Base-by-base conservation (phyloP, 2,113 vertebrate genomes). In the Sardina pilchardus region DNA sequence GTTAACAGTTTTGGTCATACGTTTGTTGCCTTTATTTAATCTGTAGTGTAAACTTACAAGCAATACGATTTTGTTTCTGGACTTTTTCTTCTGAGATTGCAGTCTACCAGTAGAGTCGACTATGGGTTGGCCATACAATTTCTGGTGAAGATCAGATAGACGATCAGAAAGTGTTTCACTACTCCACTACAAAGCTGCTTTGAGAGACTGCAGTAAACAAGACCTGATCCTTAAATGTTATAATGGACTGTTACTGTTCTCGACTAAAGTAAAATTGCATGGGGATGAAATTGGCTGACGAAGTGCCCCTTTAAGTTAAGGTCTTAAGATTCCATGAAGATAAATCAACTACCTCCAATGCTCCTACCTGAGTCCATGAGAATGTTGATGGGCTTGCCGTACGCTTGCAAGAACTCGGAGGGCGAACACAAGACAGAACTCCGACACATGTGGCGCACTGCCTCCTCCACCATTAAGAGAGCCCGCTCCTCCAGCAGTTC, bases 291-390 rank as follows among this genome's bases (percentile, higher is more conserved):
- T 59, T 53, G 50, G 50, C 50, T 17, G 19, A 53, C 3, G 45
- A 47, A 47, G 45, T 47, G 8, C 45, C 45, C 45, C 6, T 50
- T 50, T 50, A 3, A 24, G 53, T 24, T 2, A 56, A 19, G 19
- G 24, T 50, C 19, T 56, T 56, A 24, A 17, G 5, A 24, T 56
- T 56, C 21, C 53, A 56, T 56, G 53, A 6, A 24, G 53, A 56
- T 19, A 24, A 6, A 21, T 24, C 53, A 59, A 59, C 19, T 53
- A 24, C 24, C 53, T 24, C 21, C 21, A 59, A 59, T 26, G 6
- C 2, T 21, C 30, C 63, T 86, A 91, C 86, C 88, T 24, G 85
- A 83, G 17, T 88, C 87, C 80, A 87, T 53, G 71, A 86, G 44
- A 4, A 82, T 82, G 71, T 83, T 81, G n/a, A 86, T 19, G n/a